Percentiles rank a stretch among this genome's conserved stretches.
phyloP scores from a whole-genome alignment of 2,113 vertebrate species.

The Proteles cristata region DNA sequence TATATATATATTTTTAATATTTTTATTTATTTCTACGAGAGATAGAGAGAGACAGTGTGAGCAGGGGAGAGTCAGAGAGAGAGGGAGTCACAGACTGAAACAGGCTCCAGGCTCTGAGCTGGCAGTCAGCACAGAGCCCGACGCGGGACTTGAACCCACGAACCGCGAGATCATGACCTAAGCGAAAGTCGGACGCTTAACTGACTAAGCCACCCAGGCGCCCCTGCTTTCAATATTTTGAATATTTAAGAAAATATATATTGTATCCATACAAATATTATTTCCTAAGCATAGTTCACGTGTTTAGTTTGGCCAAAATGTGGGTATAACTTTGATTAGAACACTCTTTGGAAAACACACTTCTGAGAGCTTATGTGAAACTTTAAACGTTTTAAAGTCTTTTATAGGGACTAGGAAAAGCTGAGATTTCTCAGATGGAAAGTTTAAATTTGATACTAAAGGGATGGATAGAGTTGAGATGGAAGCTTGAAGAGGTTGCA shows the following conservation, averaged over 20 bases:
- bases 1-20: too few relatives aligned
- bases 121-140: too few relatives aligned
- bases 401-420: not conserved
- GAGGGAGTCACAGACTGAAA: too few relatives aligned
- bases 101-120: too few relatives aligned
- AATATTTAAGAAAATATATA: not conserved
- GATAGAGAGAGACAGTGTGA: too few relatives aligned
- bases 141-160: too few relatives aligned
- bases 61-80: too few relatives aligned
- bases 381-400: not conserved
- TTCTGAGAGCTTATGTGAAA: not conserved
- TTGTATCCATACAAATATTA: not conserved
- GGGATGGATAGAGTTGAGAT: not conserved
- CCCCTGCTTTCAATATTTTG: constrained; percentile 1
- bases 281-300: not conserved
- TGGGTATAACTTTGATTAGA: not conserved
- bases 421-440: not conserved
- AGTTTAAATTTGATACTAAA: not conserved
- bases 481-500: not conserved
- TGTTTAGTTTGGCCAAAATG: not conserved
- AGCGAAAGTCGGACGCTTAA: too few relatives aligned
- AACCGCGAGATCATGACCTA: too few relatives aligned
- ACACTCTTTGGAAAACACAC: not conserved
- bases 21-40: too few relatives aligned
- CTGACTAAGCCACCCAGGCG: too few relatives aligned